These are phyloP conservation scores for Exocentrus adspersus DNA, from an alignment of 2,888 invertebrate genomes.

Conservation along the genomic window DNA sequence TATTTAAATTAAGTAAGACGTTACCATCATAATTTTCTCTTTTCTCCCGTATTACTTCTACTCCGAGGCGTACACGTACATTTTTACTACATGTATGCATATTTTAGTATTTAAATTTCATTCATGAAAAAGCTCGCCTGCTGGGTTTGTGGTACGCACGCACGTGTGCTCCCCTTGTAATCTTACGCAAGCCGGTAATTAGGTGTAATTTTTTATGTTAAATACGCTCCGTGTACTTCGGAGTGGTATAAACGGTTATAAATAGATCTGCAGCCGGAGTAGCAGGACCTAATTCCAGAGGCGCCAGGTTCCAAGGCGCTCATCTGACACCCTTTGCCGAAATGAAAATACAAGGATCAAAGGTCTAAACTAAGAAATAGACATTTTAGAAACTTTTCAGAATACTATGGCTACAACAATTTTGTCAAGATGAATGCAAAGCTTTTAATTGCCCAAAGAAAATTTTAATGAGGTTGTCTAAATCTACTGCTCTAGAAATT, in stretches of 20 bases:
- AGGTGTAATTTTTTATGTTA: conserved; percentile 19
- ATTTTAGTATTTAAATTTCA: conserved; percentile 41
- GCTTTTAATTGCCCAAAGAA: no score
- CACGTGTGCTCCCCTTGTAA: conserved; percentile 11
- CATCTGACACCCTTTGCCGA: no score
- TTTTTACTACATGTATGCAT: conserved; percentile 18
- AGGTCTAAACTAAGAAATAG: no score
- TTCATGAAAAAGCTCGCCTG: conserved; percentile 41
- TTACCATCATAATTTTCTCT: conserved; percentile 13
- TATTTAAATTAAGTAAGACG: conserved; percentile 9
- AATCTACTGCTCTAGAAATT: no score
- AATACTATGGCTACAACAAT: no score
- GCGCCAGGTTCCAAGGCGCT: no score
- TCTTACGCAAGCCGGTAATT: conserved; percentile 23
- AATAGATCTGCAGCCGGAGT: conserved; percentile 3
- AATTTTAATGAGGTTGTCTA: no score
- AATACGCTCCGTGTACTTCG: conserved; percentile 2
- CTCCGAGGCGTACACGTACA: not conserved
- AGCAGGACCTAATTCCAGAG: not conserved
- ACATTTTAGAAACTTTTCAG: no score
- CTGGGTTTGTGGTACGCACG: conserved; percentile 34
- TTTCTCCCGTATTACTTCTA: conserved; percentile 8
- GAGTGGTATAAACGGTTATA: conserved; percentile 9
- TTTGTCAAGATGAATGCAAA: no score
- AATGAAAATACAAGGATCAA: no score